These are phyloP conservation scores for Bufo bufo DNA, from an alignment of 2,113 vertebrate genomes.

Conservation along the genomic window DNA sequence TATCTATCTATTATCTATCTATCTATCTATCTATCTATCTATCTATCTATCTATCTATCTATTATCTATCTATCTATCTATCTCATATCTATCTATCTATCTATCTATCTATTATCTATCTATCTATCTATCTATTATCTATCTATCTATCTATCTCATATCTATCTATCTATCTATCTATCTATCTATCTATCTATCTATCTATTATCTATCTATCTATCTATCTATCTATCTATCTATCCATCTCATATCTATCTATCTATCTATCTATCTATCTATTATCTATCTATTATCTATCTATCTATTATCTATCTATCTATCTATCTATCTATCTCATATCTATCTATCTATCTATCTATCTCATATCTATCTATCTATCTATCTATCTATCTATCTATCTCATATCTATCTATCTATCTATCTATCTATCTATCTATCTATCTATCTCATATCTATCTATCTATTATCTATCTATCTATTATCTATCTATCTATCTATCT, in stretches of 20 bases:
- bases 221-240: constrained; percentile 1
- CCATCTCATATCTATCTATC: neutral
- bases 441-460: too few species aligned
- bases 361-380: neutral
- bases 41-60: neutral
- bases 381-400: neutral
- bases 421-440: neutral
- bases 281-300: neutral
- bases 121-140: neutral
- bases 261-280: neutral
- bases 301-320: constrained; percentile 4
- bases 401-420: constrained; percentile 1
- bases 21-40: neutral
- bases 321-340: constrained; percentile 1
- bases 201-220: neutral
- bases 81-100: neutral
- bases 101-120: neutral
- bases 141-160: neutral
- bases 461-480: neutral
- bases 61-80: neutral
- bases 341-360: neutral
- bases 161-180: constrained; percentile 6
- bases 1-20: constrained; percentile 5
- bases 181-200: neutral
- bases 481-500: neutral